Evolutionary conservation across 2,888 invertebrate species (phyloP).

Genomic region (Lycocerus yunnanus): DNA sequence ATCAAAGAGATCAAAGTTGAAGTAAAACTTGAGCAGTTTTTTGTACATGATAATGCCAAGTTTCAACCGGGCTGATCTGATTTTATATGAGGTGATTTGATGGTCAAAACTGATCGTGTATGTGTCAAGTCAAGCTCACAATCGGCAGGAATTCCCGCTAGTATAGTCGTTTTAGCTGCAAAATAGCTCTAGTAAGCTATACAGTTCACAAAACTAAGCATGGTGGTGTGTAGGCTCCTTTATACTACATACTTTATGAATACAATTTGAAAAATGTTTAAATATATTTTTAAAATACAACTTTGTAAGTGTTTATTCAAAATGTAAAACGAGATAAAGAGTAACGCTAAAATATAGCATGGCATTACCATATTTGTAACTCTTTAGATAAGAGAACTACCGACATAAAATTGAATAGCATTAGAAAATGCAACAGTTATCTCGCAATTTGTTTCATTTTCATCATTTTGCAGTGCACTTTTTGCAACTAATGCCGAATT

Average conservation of each 20-base stretch:
- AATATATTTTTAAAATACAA: background rate
- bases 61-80: too few relatives aligned
- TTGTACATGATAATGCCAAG: too few relatives aligned
- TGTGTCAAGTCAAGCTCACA: too few relatives aligned
- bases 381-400: conserved; percentile 12
- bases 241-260: background rate
- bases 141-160: too few relatives aligned
- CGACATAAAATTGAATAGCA: conserved; percentile 8
- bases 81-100: too few relatives aligned
- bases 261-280: background rate
- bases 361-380: conserved; percentile 20
- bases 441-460: conserved; percentile 10
- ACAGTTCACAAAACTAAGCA: too few relatives aligned
- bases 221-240: too few relatives aligned
- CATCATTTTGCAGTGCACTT: background rate
- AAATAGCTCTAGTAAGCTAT: too few relatives aligned
- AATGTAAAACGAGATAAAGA: background rate
- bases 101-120: too few relatives aligned
- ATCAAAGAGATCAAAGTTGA: too few relatives aligned
- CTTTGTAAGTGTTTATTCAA: background rate
- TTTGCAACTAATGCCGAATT: background rate
- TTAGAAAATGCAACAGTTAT: conserved; percentile 18
- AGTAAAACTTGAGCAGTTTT: too few relatives aligned
- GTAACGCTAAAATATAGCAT: conserved; percentile 9
- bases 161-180: too few relatives aligned